A percentile compares a stretch with the other conserved stretches of the same genome.
phyloP scores from a whole-genome alignment of 2,888 invertebrate genomes.

The Rotaria socialis region DNA sequence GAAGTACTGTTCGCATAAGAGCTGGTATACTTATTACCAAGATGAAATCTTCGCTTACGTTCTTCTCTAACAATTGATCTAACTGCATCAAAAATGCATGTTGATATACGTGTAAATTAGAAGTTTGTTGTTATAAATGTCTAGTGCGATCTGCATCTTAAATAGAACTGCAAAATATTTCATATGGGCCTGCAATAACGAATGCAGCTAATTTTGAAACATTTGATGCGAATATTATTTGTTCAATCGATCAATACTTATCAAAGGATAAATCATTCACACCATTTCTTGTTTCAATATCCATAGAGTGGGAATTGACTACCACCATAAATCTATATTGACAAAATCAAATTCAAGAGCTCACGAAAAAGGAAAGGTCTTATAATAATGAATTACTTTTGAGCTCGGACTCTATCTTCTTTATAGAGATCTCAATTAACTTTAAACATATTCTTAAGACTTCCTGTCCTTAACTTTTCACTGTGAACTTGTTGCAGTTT shows the following conservation, averaged over 20 bases:
- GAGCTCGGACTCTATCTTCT: too few species aligned
- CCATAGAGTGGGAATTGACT: neutral
- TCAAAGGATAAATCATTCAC: too few species aligned
- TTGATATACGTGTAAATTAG: neutral
- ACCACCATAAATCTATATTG: neutral
- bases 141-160: neutral
- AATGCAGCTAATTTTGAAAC: neutral
- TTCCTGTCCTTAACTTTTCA: too few species aligned
- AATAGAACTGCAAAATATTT: neutral
- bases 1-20: neutral
- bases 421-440: too few species aligned
- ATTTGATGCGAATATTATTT: neutral
- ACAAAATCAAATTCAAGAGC: too few species aligned
- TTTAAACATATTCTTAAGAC: too few species aligned
- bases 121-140: neutral
- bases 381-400: too few species aligned
- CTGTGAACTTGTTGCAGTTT: too few species aligned
- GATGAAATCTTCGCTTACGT: neutral
- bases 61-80: neutral
- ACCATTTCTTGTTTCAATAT: neutral
- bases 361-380: too few species aligned
- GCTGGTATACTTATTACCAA: neutral
- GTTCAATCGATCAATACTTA: neutral
- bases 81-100: neutral
- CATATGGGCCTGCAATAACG: neutral